Percentiles rank a stretch among this genome's conserved stretches.
Conservation (phyloP, 2,113 vertebrate genomes). For the Ariopsis seemanni region DNA sequence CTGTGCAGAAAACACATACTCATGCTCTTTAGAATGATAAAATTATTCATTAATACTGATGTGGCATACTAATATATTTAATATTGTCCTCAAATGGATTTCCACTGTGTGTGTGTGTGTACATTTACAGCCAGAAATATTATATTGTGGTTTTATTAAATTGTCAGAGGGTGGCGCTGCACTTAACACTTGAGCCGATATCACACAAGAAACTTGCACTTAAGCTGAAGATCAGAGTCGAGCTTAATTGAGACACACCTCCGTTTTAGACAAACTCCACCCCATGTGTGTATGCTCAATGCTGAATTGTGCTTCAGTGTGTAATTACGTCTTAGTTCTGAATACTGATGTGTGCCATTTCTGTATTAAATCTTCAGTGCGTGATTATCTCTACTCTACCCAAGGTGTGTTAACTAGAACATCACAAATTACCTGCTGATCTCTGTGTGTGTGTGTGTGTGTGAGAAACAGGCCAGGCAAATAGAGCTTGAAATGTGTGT, state of each 20-base stretch:
- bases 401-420: neutral
- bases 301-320: neutral
- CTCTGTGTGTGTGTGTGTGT: conserved; percentile 21
- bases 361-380: neutral
- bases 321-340: neutral
- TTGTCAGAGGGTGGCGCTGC: no score
- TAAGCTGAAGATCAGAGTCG: neutral
- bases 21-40: no score
- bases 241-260: neutral
- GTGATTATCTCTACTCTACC: neutral
- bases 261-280: neutral
- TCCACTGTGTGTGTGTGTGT: no score
- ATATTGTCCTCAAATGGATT: no score
- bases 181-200: no score
- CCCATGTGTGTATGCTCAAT: neutral
- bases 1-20: no score
- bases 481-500: conserved; percentile 31
- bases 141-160: no score
- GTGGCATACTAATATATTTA: no score
- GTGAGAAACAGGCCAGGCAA: conserved; percentile 14
- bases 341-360: neutral
- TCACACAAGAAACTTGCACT: no score
- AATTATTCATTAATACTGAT: no score
- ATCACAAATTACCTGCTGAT: conserved; percentile 8
- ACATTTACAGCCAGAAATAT: no score